phyloP scores from a whole-genome alignment of 1,140 invertebrate genomes.

The Portunus trituberculatus region DNA sequence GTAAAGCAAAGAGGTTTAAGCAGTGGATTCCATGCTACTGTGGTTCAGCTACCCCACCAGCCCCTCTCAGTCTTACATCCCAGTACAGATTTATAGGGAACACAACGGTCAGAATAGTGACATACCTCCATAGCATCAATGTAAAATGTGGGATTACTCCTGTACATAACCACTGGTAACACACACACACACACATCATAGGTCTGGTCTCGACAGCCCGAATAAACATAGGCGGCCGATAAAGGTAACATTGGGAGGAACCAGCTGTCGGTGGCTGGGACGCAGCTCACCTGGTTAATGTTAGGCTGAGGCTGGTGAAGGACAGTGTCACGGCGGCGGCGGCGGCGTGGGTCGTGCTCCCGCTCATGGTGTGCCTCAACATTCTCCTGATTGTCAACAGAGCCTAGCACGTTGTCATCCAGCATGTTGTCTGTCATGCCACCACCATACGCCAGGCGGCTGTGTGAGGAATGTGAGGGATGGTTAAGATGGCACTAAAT shows the following conservation, averaged over 20 bases:
- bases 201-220: not conserved
- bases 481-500: not conserved
- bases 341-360: slow-evolving; percentile 78
- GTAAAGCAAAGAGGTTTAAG: slow-evolving; percentile 71
- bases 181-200: not conserved
- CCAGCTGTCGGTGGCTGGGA: not conserved
- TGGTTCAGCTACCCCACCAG: slow-evolving; percentile 69
- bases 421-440: slow-evolving; percentile 82
- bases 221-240: slow-evolving; percentile 19
- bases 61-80: slow-evolving; percentile 56
- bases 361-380: slow-evolving; percentile 85
- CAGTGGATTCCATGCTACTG: slow-evolving; percentile 74
- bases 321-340: slow-evolving; percentile 71
- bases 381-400: slow-evolving; percentile 88
- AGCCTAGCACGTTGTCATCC: slow-evolving; percentile 81
- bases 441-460: slow-evolving; percentile 80
- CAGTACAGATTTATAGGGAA: slow-evolving; percentile 39
- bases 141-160: not conserved
- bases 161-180: not conserved
- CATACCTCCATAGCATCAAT: slow-evolving; percentile 47
- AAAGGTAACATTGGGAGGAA: not conserved
- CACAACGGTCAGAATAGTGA: slow-evolving; percentile 32
- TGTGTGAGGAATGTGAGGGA: slow-evolving; percentile 77
- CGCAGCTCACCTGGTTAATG: slow-evolving; percentile 68
- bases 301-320: slow-evolving; percentile 76